Evolutionary conservation across 2,797 vertebrate species (phyloP), one percentile per base, ranked within the genome.

Genomic region (Moxostoma hubbsi): DNA sequence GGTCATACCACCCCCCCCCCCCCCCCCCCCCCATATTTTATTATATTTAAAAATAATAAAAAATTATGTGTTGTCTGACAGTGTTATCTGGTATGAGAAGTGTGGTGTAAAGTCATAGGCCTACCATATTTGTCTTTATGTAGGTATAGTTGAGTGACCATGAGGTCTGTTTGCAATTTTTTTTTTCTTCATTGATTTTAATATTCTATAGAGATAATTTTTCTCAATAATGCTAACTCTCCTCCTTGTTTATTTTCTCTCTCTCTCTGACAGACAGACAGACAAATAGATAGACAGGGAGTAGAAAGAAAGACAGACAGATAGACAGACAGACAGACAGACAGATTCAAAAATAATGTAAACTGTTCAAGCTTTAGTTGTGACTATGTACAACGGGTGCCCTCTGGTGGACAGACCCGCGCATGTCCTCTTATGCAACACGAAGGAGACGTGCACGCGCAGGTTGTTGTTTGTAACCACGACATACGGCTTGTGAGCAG

Each of bases 381-480:
- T 70, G 7, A 46, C 15, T 47, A 47, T 55, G 57, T 49, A 45
- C 24, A 6, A 58, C 62, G 54, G n/a, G 45, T 6, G 6, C 54
- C 82, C 77, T 51, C 84, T 84, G 13, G 74, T 82, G 84, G 82
- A 46, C 55, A 9, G 9, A 13, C 10, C 1, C 4, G 10, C 9
- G n/a, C 15, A 9, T 10, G 4, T 50, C 10, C 0, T n/a, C 24
- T 86, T 84, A 84, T 50, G 78, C 75, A 86, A 84, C 82, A 54
- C 45, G 50, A 57, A 53, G 13, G 3, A 16, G 53, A 61, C 50
- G 74, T 61, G 81, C 53, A 46, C 66, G 80, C 84, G 85, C 82
- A 79, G 50, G 10, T 62, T 50, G 67, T 15, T 66, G 24, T 65
- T 61, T 8, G 9, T 47, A 36, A 9, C 46, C 9, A 50, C 50